phyloP scores from a whole-genome alignment of 2,113 vertebrate species.

The Laticauda colubrina region DNA sequence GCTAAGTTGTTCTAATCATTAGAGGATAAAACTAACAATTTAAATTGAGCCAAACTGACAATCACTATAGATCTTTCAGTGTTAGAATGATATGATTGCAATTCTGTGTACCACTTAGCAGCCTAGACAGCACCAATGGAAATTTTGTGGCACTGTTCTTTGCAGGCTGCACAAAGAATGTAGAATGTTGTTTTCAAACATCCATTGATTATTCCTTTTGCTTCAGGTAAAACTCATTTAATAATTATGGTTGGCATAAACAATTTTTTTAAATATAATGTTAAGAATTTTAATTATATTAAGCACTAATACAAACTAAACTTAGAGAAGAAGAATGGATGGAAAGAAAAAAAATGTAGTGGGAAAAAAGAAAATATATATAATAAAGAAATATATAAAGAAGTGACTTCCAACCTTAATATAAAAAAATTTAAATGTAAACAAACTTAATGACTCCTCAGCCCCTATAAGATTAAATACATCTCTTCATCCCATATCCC shows the following conservation, averaged over 20 bases:
- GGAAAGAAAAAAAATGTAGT: not conserved
- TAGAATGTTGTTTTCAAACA: not conserved
- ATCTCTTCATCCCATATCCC: not conserved
- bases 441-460: not conserved
- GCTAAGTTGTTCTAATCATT: not conserved
- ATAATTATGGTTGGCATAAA: not conserved
- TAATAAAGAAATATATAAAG: not conserved
- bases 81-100: not conserved
- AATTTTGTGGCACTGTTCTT: not conserved
- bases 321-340: not conserved
- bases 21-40: not conserved
- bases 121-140: not conserved
- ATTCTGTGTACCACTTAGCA: not conserved
- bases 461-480: not conserved
- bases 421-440: not conserved
- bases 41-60: not conserved
- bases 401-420: not conserved
- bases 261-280: not conserved
- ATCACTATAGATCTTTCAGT: not conserved
- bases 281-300: not conserved
- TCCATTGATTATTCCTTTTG: not conserved
- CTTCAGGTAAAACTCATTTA: not conserved
- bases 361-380: not conserved
- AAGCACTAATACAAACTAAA: not conserved
- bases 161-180: not conserved